Conservation (phyloP, 2,113 vertebrate genomes). For the Zapus hudsonius region DNA sequence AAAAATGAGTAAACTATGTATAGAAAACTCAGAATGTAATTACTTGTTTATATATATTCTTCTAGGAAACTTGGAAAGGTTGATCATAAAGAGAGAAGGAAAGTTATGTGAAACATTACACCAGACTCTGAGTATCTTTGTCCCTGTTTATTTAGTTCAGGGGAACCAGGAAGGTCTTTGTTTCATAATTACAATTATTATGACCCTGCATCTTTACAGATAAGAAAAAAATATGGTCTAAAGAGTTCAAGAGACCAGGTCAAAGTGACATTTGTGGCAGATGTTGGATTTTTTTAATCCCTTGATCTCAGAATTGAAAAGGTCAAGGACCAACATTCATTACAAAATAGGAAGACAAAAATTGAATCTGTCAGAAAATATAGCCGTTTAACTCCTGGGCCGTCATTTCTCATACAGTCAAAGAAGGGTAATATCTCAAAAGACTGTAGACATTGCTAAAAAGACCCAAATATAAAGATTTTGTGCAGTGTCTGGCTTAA, state of each 20-base stretch:
- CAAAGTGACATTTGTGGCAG: not conserved
- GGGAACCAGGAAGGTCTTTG: not conserved
- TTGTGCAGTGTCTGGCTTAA: not conserved
- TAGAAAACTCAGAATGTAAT: not conserved
- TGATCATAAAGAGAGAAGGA: not conserved
- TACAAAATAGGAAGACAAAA: not conserved
- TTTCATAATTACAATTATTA: not conserved
- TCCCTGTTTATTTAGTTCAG: not conserved
- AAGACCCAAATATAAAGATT: not conserved
- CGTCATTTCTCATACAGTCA: not conserved
- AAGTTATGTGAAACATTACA: not conserved
- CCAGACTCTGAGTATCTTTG: not conserved
- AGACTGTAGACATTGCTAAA: not conserved
- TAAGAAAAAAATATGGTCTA: not conserved
- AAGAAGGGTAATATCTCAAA: not conserved
- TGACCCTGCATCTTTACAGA: not conserved
- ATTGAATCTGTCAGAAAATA: not conserved
- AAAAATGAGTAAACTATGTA: not conserved
- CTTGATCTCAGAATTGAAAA: not conserved
- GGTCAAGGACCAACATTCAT: not conserved
- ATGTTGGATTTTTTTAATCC: not conserved
- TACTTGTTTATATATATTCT: not conserved
- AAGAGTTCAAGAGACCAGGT: not conserved
- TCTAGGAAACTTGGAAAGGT: not conserved
- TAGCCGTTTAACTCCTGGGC: not conserved